A percentile compares a stretch with the other conserved stretches of the same genome.
Conservation (phyloP, 2,113 vertebrate genomes). For the Holacanthus passer region DNA sequence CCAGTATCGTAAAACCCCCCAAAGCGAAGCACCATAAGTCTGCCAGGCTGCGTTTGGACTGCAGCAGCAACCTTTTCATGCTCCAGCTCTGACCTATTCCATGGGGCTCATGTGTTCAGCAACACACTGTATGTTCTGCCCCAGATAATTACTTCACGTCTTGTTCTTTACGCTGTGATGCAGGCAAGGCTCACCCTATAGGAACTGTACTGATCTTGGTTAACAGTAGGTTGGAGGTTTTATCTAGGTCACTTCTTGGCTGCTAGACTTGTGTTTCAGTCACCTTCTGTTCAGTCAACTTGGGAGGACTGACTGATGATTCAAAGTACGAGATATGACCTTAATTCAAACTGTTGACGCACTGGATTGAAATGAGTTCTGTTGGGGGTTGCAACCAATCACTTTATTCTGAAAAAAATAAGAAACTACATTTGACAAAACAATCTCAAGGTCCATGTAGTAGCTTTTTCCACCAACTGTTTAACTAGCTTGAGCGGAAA, state of each 20-base stretch:
- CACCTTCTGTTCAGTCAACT: background rate
- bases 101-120: constrained; percentile 28
- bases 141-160: constrained; percentile 57
- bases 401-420: constrained; percentile 6
- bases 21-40: constrained; percentile 11
- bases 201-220: background rate
- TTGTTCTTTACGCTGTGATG: constrained; percentile 36
- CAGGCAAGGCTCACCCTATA: constrained; percentile 18
- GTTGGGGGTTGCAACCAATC: background rate
- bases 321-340: background rate
- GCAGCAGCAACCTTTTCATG: constrained; percentile 42
- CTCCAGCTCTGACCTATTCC: constrained; percentile 49
- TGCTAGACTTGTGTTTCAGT: constrained; percentile 7
- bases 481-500: no score
- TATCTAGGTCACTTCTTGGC: background rate
- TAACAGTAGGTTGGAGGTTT: constrained; percentile 28
- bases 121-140: constrained; percentile 33
- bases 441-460: background rate
- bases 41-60: constrained; percentile 19
- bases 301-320: background rate
- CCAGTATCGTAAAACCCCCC: background rate
- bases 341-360: constrained; percentile 1
- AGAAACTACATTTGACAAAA: background rate
- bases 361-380: constrained; percentile 5
- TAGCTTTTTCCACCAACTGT: no score